These are phyloP conservation scores for cat (Felis catus) DNA, from an alignment of 2,113 vertebrate species.

Conservation along the genomic window F.catus_Fca126_mat1.0 CM031423.1:69215501-69216000, in stretches of 20 bases:
- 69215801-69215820: background rate
- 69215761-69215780: background rate
- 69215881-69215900: slow-evolving; percentile 68
- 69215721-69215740: slow-evolving; percentile 71
- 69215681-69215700: slow-evolving; percentile 34
- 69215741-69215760: slow-evolving; percentile 31
- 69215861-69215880: slow-evolving; percentile 70
- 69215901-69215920: slow-evolving; percentile 63
- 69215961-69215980: slow-evolving; percentile 75
- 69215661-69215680: slow-evolving; percentile 69
- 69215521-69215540: slow-evolving; percentile 37
- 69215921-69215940: slow-evolving; percentile 71
- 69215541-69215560: slow-evolving; percentile 43
- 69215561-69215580: slow-evolving; percentile 74
- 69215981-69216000: slow-evolving; percentile 52
- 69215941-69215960: slow-evolving; percentile 66
- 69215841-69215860: slow-evolving; percentile 33
- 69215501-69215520: slow-evolving; percentile 62
- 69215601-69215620: slow-evolving; percentile 36
- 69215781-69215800: fast-evolving
- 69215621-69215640: slow-evolving; percentile 67
- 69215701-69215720: background rate
- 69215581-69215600: slow-evolving; percentile 72
- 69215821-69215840: slow-evolving; percentile 56
- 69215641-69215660: slow-evolving; percentile 63